Conservation (phyloP, 2,113 vertebrate genomes). For the Pterocles orientalis region DNA sequence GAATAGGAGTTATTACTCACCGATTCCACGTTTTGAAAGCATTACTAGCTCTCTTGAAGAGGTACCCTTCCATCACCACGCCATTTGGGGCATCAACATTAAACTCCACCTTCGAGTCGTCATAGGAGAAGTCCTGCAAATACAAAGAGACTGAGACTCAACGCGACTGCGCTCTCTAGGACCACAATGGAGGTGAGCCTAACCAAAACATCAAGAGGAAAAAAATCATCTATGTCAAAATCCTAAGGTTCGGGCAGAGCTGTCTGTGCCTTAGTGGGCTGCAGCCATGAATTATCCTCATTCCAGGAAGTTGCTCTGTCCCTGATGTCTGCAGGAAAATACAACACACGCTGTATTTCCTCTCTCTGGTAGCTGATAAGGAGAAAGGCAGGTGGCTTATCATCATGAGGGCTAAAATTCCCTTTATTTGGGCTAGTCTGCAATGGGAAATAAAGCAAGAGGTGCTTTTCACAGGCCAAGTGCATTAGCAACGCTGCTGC, state of each 20-base stretch:
- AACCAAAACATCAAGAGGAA: not conserved
- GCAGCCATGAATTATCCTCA: not conserved
- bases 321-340: not conserved
- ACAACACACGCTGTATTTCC: not conserved
- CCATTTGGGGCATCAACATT: constrained; percentile 93
- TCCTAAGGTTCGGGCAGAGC: not conserved
- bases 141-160: not conserved
- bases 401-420: not conserved
- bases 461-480: not conserved
- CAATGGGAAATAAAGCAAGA: not conserved
- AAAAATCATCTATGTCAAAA: not conserved
- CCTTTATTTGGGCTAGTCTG: not conserved
- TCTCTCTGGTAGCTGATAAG: not conserved
- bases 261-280: not conserved
- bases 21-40: constrained; percentile 99
- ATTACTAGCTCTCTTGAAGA: constrained; percentile 98
- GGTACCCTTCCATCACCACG: constrained; percentile 98
- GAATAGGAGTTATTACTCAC: constrained; percentile 62
- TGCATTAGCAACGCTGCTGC: not conserved
- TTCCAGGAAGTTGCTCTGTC: not conserved
- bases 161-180: too few relatives aligned
- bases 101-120: constrained; percentile 92
- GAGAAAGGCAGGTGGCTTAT: not conserved
- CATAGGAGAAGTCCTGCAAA: constrained; percentile 90
- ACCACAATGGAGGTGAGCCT: not conserved